Percentiles rank a stretch among this genome's conserved stretches.
Evolutionary conservation across 2,888 invertebrate genomes (phyloP).

Genomic region (Pemphredon lugubris): DNA sequence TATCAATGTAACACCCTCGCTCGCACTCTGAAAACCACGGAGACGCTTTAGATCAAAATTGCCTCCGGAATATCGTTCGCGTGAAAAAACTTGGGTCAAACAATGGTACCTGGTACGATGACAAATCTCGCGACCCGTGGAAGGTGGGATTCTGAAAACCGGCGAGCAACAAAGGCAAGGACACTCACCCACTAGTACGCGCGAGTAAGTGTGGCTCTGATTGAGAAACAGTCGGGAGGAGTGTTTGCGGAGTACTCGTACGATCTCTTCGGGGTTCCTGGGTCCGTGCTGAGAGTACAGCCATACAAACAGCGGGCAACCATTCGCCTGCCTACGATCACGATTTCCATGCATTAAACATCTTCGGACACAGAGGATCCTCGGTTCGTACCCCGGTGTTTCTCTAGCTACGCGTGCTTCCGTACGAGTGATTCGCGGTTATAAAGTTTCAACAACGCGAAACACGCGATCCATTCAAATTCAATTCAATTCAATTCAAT

Average conservation of each 20-base stretch:
- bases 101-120: slow-evolving; percentile 25
- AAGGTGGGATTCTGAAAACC: slow-evolving; percentile 32
- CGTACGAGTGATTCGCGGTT: slow-evolving; percentile 5
- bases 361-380: slow-evolving; percentile 43
- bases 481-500: slow-evolving; percentile 30
- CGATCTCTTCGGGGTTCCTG: slow-evolving; percentile 54
- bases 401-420: not conserved
- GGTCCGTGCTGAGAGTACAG: slow-evolving; percentile 45
- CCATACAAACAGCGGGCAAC: slow-evolving; percentile 54
- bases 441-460: slow-evolving; percentile 15
- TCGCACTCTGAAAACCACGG: not conserved
- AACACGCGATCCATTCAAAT: slow-evolving; percentile 9
- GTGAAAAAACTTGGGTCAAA: not conserved
- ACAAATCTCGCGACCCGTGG: slow-evolving; percentile 23
- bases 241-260: slow-evolving; percentile 74
- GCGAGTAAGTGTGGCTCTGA: slow-evolving; percentile 49
- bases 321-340: slow-evolving; percentile 54
- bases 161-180: slow-evolving; percentile 26
- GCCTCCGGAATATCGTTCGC: not conserved
- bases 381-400: slow-evolving; percentile 9
- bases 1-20: no score
- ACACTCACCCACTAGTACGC: slow-evolving; percentile 16
- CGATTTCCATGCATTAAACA: slow-evolving; percentile 63
- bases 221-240: slow-evolving; percentile 68
- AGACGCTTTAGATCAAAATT: not conserved